A percentile compares a stretch with the other conserved stretches of the same genome.
Evolutionary conservation across 2,888 invertebrate genomes (phyloP).

Genomic region (Dolomedes plantarius): DNA sequence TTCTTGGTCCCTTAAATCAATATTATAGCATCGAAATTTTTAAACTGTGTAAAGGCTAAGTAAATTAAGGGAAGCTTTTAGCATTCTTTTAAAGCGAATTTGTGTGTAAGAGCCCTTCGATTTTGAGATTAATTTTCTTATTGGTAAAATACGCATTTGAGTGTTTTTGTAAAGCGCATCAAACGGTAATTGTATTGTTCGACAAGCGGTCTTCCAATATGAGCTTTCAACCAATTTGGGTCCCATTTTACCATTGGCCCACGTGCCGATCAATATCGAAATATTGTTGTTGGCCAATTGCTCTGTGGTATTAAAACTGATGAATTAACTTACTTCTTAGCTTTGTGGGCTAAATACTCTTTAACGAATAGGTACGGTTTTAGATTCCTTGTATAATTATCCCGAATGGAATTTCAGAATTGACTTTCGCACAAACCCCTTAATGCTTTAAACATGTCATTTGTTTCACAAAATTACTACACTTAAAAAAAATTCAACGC

Average conservation of each 20-base stretch:
- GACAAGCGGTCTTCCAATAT: slow-evolving; percentile 27
- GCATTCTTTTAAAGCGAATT: slow-evolving; percentile 46
- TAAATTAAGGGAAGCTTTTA: slow-evolving; percentile 45
- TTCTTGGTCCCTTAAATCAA: slow-evolving; percentile 58
- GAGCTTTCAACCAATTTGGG: slow-evolving; percentile 49
- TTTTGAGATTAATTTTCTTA: slow-evolving; percentile 51
- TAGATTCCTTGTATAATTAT: slow-evolving; percentile 30
- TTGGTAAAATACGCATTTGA: slow-evolving; percentile 25
- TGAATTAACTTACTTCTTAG: slow-evolving; percentile 14
- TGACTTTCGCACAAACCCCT: not conserved
- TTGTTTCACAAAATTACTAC: not conserved
- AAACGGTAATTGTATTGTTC: slow-evolving; percentile 46
- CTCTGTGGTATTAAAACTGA: slow-evolving; percentile 15
- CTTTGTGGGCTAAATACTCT: slow-evolving; percentile 15
- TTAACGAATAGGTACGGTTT: not conserved
- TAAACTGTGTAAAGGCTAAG: slow-evolving; percentile 47
- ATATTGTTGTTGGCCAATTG: slow-evolving; percentile 19
- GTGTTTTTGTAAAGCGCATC: slow-evolving; percentile 26
- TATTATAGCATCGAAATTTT: slow-evolving; percentile 53
- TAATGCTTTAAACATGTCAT: not conserved
- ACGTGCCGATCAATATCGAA: slow-evolving; percentile 13
- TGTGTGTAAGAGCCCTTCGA: slow-evolving; percentile 27
- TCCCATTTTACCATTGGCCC: slow-evolving; percentile 32
- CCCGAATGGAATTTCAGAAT: slow-evolving; percentile 21
- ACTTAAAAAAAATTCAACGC: too few relatives aligned